Base-by-base conservation (phyloP, 2,113 vertebrate species). In the Oreochromis aureus region DNA sequence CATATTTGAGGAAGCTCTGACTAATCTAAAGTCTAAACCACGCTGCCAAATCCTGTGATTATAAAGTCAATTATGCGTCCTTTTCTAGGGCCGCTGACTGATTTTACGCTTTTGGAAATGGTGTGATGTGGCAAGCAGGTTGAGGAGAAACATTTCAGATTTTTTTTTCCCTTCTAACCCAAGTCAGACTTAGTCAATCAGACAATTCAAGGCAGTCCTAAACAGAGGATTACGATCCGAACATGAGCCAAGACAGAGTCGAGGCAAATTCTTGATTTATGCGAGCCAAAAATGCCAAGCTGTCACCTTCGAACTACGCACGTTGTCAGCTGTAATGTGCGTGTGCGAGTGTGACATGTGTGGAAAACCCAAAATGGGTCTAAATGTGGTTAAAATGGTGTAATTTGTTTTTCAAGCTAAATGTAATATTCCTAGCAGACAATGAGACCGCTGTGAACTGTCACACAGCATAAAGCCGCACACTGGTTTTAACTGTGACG, bases 371-470 rank as follows among this genome's bases (percentile, higher is more conserved):
- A 85, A 84, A 93, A 86, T 41, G 58, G 55, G 58, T 80, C 88
- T 48, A 51, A 90, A 89, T 86, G 92, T 83, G 89, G 91, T 84
- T 71, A 11, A 88, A 92, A 93, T 91, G 87, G 78, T 87, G 93
- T 95, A 54, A 94, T 93, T 90, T 92, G 81, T 92, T 92, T 90
- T 92, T 79, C 58, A 82, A 88, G 90, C 91, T 92, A 94, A 91
- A 91, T 79, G 83, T 61, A 93, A 95, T 94, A 92, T 93, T 94
- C 89, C 86, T 80, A 32, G 86, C 88, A 92, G 93, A 95, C 95
- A 95, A 94, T 93, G 89, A 91, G 93, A 73, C 92, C 78, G 89
- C 95, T 93, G 94, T 94, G 83, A 91, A 93, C 90, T 87, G 93
- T 94, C 92, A 89, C 91, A 87, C 81, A 87, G 94, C 83, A 86